phyloP scores from a whole-genome alignment of 2,888 invertebrate genomes.

The Diaphora mendica region DNA sequence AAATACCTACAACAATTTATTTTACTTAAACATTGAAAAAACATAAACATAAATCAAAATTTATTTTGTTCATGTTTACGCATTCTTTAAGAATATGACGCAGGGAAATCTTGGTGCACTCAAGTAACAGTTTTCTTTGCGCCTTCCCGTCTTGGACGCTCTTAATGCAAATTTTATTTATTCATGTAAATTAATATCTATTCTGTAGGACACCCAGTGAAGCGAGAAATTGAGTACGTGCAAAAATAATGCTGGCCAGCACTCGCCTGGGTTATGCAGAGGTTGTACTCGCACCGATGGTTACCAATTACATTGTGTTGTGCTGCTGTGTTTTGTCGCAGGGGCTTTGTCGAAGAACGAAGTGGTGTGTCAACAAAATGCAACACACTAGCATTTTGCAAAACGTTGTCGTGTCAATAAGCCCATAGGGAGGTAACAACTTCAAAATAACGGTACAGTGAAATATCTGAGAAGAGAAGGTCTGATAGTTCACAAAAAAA shows the following conservation, averaged over 20 bases:
- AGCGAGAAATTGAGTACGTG: slow-evolving; percentile 86
- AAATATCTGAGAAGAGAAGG: not conserved
- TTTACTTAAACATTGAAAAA: slow-evolving; percentile 23
- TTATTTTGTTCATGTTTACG: slow-evolving; percentile 38
- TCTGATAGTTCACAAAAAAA: not conserved
- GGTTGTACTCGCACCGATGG: slow-evolving; percentile 60
- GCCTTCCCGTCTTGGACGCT: slow-evolving; percentile 69
- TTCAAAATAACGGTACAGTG: not conserved
- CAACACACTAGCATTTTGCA: not conserved
- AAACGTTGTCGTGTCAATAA: slow-evolving; percentile 2
- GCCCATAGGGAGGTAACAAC: not conserved
- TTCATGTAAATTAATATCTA: slow-evolving; percentile 87
- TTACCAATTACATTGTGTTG: slow-evolving; percentile 74
- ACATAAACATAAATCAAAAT: slow-evolving; percentile 38
- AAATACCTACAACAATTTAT: slow-evolving; percentile 20
- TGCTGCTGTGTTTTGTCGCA: slow-evolving; percentile 40
- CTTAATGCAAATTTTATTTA: slow-evolving; percentile 86
- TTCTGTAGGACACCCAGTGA: slow-evolving; percentile 81
- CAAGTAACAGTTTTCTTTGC: slow-evolving; percentile 72
- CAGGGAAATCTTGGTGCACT: slow-evolving; percentile 56
- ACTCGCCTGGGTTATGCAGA: slow-evolving; percentile 71
- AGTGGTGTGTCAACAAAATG: slow-evolving; percentile 26
- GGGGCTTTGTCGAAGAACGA: slow-evolving; percentile 23
- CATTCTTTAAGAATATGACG: slow-evolving; percentile 48
- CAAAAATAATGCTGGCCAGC: slow-evolving; percentile 79